Base-by-base conservation (phyloP, 2,888 invertebrate species). In the Acanthoscelides obtectus region DNA sequence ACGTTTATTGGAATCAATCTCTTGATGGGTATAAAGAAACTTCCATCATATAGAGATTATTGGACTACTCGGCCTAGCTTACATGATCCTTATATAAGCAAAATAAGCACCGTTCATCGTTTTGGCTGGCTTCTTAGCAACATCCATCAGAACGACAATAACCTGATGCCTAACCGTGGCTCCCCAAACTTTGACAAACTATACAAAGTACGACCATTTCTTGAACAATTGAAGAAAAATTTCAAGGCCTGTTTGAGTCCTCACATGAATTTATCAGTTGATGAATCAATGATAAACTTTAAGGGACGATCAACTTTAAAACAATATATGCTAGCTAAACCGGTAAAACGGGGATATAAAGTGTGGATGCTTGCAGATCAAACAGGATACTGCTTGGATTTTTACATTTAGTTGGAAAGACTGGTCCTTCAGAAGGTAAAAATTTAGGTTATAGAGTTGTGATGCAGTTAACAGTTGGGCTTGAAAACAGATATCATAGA, bases 261-360 rank as follows among this genome's bases (percentile, higher is more conserved):
- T 22, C 45, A 21, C 67, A 25, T 74, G 69, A 22, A 66, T 27
- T 19, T 74, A 22, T 71, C 76, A 63, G 66, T 78, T 63, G 78
- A 78, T 72, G 78, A 79, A 73, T 75, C 75, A 2, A 78, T 78
- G 77, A 74, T 79, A 8, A 72, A 72, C 65, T 78, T 78, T 70
- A 79, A 77, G 71, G 77, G 76, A 3, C 20, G 75, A 20, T 67
- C 66, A 22, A 21, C 67, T 6, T 68, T 81, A 64, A 80, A 79
- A 75, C 80, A 81, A 73, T 82, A 79, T 76, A 77, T 81, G 70
- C 80, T 80, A 22, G 78, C 78, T 72, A 80, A 81, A 75, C 80
- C 80, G 27, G 78, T 79, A 72, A 81, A 81, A 77, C 74, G 80
- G 63, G 81, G 81, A 3, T 81, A 80, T 75, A 81, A n/a, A n/a